Evolutionary conservation across 2,888 invertebrate species (phyloP).

Genomic region (Microplitis manilae): DNA sequence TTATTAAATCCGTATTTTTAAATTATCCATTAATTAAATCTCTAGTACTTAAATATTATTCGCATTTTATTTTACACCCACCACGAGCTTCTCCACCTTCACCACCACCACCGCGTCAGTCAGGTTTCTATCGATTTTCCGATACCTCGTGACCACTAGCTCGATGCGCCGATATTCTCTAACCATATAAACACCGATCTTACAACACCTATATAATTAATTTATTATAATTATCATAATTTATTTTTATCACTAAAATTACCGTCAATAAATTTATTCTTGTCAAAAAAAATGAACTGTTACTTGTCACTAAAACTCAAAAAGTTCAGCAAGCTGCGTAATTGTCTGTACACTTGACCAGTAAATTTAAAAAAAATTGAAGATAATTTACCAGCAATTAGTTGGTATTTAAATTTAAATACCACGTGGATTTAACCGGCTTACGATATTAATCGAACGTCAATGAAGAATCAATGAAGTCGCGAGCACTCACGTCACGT

Average conservation of each 20-base stretch:
- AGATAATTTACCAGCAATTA: background rate
- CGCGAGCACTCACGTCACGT: conserved; percentile 37
- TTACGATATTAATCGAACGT: conserved; percentile 48
- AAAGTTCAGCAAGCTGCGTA: too few species aligned
- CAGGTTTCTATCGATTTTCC: conserved; percentile 70
- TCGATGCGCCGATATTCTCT: conserved; percentile 64
- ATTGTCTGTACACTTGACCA: too few species aligned
- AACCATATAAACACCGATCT: conserved; percentile 59
- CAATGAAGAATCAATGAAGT: conserved; percentile 54
- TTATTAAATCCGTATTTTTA: conserved; percentile 22
- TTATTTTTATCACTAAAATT: background rate
- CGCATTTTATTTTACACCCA: conserved; percentile 33
- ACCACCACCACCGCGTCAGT: conserved; percentile 60
- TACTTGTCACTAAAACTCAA: too few species aligned
- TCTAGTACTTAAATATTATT: too few species aligned
- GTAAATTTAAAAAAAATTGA: background rate
- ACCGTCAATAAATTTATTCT: too few species aligned
- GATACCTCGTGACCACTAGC: conserved; percentile 68
- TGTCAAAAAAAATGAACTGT: too few species aligned
- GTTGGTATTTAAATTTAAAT: conserved; percentile 9
- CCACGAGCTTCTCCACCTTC: conserved; percentile 45
- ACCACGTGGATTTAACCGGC: conserved; percentile 24
- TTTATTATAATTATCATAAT: conserved; percentile 32
- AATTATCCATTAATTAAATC: background rate
- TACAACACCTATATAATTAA: conserved; percentile 51